These are phyloP conservation scores for Cyanoramphus novaezelandiae DNA, from an alignment of 2,113 vertebrate species.

Conservation along the genomic window DNA sequence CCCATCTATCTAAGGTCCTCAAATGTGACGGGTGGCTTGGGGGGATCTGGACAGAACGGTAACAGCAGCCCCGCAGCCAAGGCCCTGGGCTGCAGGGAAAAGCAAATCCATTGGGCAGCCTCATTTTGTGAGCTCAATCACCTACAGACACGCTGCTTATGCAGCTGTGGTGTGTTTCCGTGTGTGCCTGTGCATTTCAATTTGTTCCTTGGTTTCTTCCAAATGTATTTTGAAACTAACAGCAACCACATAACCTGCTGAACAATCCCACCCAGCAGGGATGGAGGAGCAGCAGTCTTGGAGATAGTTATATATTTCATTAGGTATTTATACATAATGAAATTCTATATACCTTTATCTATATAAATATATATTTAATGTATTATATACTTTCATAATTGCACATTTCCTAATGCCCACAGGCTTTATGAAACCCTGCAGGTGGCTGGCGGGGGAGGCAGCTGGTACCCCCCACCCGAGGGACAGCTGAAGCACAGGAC, in stretches of 20 bases:
- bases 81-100: fast-evolving
- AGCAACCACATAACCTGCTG: not conserved
- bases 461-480: not conserved
- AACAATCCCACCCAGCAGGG: not conserved
- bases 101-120: fast-evolving
- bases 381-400: not conserved
- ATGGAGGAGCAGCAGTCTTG: not conserved
- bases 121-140: not conserved
- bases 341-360: not conserved
- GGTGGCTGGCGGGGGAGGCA: not conserved
- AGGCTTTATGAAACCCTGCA: not conserved
- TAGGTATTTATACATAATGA: not conserved
- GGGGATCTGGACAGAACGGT: fast-evolving
- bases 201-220: not conserved
- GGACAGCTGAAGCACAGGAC: not conserved
- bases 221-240: not conserved
- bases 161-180: not conserved
- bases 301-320: not conserved
- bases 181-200: not conserved
- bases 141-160: fast-evolving
- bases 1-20: not conserved
- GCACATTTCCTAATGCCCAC: not conserved
- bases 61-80: not conserved
- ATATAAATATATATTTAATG: not conserved
- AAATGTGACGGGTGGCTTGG: fast-evolving